A percentile compares a stretch with the other conserved stretches of the same genome.
phyloP scores from a whole-genome alignment of 2,113 vertebrate genomes.

The Fulmarus glacialis region DNA sequence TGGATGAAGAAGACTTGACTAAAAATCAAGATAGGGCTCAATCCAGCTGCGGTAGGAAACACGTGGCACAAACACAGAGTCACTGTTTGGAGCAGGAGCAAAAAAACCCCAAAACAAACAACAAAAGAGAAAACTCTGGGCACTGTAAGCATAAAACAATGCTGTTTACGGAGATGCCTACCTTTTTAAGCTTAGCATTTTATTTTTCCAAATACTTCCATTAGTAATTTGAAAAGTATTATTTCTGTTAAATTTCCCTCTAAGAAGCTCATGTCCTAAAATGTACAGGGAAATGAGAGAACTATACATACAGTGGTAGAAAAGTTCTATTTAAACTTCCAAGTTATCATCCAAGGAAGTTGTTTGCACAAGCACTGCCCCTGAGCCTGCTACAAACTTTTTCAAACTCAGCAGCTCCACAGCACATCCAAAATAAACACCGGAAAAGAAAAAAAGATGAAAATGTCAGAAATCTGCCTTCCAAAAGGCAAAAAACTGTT shows the following conservation, averaged over 20 bases:
- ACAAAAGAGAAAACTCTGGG: fast-evolving
- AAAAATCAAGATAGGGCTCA: fast-evolving
- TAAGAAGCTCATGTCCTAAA: fast-evolving
- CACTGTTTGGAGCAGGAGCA: fast-evolving
- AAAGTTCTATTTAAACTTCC: background rate
- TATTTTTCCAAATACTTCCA: fast-evolving
- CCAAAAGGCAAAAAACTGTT: background rate
- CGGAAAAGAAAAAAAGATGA: background rate
- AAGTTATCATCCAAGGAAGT: background rate
- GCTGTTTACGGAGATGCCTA: fast-evolving
- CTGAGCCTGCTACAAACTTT: background rate
- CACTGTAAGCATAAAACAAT: fast-evolving
- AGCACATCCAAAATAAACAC: background rate
- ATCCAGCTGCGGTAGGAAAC: background rate
- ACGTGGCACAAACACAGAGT: background rate
- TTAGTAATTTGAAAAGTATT: background rate
- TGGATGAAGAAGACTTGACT: fast-evolving
- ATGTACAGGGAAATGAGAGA: fast-evolving
- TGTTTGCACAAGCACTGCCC: background rate
- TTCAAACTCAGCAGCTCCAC: background rate
- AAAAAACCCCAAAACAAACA: fast-evolving
- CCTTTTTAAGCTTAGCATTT: too few relatives aligned
- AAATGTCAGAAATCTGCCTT: background rate
- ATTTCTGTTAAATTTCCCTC: fast-evolving
- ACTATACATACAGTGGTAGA: fast-evolving